Evolutionary conservation across 2,888 invertebrate species (phyloP).

Genomic region (Platerodrilus igneus): DNA sequence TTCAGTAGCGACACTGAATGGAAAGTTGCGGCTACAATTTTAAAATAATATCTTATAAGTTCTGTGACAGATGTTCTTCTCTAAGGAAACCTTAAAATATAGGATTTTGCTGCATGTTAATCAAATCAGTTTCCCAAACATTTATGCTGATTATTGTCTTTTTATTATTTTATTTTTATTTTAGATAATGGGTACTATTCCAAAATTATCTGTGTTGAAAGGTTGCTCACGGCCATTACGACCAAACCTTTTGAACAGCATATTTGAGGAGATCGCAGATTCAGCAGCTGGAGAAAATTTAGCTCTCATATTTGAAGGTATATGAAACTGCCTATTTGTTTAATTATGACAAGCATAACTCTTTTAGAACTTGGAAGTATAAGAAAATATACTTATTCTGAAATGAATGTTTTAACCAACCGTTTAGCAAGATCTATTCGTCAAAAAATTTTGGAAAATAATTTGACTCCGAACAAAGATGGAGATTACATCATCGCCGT

Average conservation of each 20-base stretch:
- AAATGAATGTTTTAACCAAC: conserved; percentile 56
- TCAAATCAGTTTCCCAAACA: too few species aligned
- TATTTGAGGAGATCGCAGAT: conserved; percentile 56
- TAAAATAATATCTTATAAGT: too few species aligned
- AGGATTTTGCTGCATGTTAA: too few species aligned
- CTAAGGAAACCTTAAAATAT: too few species aligned
- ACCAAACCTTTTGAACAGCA: conserved; percentile 53
- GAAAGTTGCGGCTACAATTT: too few species aligned
- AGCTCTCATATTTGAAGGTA: conserved; percentile 62
- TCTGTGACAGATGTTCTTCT: too few species aligned
- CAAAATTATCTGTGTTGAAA: conserved; percentile 66
- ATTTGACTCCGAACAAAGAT: conserved; percentile 56
- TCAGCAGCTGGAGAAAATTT: conserved; percentile 50
- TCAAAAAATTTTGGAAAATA: conserved; percentile 42
- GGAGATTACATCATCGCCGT: conserved; percentile 72
- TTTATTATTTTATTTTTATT: too few species aligned
- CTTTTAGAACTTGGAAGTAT: conserved; percentile 36
- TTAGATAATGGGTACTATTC: conserved; percentile 67
- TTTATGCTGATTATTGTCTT: too few species aligned
- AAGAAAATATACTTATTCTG: conserved; percentile 49
- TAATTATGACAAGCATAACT: too few species aligned
- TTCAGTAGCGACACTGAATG: too few species aligned
- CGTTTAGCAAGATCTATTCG: conserved; percentile 55
- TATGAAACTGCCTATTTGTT: too few species aligned
- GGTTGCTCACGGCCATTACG: conserved; percentile 55